A percentile compares a stretch with the other conserved stretches of the same genome.
These are phyloP conservation scores for Halictus quadricinctus DNA, from an alignment of 2,888 invertebrate species.

Conservation along the genomic window DNA sequence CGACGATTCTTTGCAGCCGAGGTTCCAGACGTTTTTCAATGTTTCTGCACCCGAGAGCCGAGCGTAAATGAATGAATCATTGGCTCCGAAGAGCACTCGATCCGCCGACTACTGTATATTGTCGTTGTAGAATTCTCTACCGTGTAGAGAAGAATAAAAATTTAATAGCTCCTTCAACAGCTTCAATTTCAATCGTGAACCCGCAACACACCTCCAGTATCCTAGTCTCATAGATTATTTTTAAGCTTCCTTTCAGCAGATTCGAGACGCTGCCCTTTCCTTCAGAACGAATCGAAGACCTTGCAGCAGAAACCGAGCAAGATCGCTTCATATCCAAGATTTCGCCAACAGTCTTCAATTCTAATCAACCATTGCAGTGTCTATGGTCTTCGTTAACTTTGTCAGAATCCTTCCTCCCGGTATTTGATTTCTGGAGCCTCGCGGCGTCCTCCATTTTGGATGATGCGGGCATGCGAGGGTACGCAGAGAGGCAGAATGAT, in stretches of 20 bases:
- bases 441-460: constrained; percentile 77
- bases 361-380: not conserved
- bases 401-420: not conserved
- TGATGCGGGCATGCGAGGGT: constrained; percentile 52
- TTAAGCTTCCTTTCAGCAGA: no score
- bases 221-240: not conserved
- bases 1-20: not conserved
- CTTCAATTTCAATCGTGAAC: not conserved
- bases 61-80: not conserved
- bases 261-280: not conserved
- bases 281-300: not conserved
- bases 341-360: not conserved
- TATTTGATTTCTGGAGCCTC: not conserved
- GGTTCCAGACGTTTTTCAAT: not conserved
- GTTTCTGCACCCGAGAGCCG: not conserved
- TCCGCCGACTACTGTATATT: not conserved
- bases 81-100: not conserved
- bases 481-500: constrained; percentile 50
- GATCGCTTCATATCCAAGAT: not conserved
- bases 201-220: not conserved
- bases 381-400: not conserved
- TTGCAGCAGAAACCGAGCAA: no score
- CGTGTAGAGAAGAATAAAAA: no score
- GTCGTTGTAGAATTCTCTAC: not conserved
- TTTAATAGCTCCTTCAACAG: not conserved